Conservation (phyloP, 2,888 invertebrate genomes). For the Drosophila atripex region DNA sequence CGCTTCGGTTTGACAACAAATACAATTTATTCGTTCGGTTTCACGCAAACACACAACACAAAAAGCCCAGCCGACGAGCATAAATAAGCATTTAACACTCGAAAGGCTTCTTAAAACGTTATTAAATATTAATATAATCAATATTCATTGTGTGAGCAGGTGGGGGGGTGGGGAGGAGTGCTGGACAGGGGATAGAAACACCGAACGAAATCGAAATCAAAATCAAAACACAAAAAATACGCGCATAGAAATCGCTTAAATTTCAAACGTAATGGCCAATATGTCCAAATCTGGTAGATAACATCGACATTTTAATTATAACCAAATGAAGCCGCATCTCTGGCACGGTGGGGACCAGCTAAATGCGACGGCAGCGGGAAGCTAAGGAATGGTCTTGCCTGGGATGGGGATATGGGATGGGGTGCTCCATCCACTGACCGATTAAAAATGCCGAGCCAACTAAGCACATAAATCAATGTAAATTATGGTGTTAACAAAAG, state of each 20-base stretch:
- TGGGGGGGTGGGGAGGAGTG: too few relatives aligned
- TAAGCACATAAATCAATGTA: conserved; percentile 81
- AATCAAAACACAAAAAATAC: conserved; percentile 58
- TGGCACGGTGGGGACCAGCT: conserved; percentile 18
- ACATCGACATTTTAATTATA: conserved; percentile 82
- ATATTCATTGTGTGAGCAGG: conserved; percentile 65
- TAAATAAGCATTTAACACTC: conserved; percentile 79
- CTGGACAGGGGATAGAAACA: conserved; percentile 6
- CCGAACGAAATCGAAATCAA: conserved; percentile 53
- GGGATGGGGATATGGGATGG: conserved; percentile 23
- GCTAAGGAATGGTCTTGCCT: conserved; percentile 2
- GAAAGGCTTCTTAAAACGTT: conserved; percentile 77
- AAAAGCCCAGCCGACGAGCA: conserved; percentile 52
- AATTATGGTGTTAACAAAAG: conserved; percentile 82
- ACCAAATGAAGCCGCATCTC: conserved; percentile 74
- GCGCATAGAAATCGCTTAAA: conserved; percentile 80
- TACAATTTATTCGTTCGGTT: conserved; percentile 50
- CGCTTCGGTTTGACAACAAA: conserved; percentile 39
- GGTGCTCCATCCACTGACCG: conserved; percentile 61
- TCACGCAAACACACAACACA: conserved; percentile 33
- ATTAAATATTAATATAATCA: conserved; percentile 80
- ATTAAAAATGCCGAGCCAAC: conserved; percentile 80
- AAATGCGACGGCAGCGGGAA: conserved; percentile 1
- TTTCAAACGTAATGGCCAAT: conserved; percentile 80
- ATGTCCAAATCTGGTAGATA: conserved; percentile 80